Conservation (phyloP, 2,888 invertebrate species). For the Pachymerium ferrugineum region DNA sequence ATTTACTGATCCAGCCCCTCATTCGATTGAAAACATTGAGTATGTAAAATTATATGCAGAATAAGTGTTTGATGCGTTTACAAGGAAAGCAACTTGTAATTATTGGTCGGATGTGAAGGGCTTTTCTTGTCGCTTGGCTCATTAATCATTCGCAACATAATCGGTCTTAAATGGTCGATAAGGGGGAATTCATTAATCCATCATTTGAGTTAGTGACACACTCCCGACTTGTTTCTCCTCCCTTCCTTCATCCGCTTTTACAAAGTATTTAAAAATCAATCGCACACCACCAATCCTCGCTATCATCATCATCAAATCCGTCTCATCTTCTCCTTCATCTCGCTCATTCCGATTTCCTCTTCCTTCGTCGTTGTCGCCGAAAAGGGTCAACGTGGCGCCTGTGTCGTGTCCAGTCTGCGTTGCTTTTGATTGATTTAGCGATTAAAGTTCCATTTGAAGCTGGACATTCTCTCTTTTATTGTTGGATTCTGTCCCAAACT, state of each 20-base stretch:
- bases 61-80: background rate
- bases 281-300: background rate
- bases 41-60: too few relatives aligned
- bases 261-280: conserved; percentile 23
- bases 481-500: background rate
- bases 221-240: background rate
- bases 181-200: conserved; percentile 14
- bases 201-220: background rate
- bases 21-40: too few relatives aligned
- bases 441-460: conserved; percentile 22
- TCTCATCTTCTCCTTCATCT: too few relatives aligned
- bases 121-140: conserved; percentile 1
- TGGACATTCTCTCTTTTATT: background rate
- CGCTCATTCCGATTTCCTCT: background rate
- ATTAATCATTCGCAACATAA: conserved; percentile 3
- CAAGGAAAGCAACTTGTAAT: background rate
- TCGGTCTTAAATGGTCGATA: conserved; percentile 23
- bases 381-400: conserved; percentile 1
- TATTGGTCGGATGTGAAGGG: background rate
- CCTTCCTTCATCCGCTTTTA: background rate
- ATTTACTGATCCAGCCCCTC: too few relatives aligned
- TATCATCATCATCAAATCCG: background rate
- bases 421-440: conserved; percentile 6
- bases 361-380: background rate
- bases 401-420: background rate